Base-by-base conservation (phyloP, 2,888 invertebrate species). In the Dioctria linearis region DNA sequence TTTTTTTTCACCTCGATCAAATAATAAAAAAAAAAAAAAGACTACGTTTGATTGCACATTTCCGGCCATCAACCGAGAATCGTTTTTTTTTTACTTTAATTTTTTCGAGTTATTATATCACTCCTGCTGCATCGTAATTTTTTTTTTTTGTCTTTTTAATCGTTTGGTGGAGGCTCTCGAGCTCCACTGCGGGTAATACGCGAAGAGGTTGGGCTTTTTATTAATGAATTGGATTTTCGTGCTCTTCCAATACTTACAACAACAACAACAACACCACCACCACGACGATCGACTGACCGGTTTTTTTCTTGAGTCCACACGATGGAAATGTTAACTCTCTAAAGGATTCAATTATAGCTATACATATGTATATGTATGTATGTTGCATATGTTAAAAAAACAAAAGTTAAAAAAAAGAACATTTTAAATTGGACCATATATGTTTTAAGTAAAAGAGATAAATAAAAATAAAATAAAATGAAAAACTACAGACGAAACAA, bases 41-140 rank as follows among this genome's bases (percentile, higher is more conserved):
- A 25, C 51, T n/a, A 39, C 37, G 25, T 78, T 78, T 78, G 78
- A 78, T 78, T 78, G 57, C 78, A 66, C 78, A 78, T 78, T 78
- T 78, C 78, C 78, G 78, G 78, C 66, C 78, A 67, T 66, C 78
- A 66, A 66, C 42, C 11, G 11, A 65, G 42, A 37, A 73, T 61
- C 63, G 5, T 11, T 61, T 76, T 76, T 54, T 73, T 39, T 39
- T 54, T 9, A 9, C 61, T 57, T 54, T 46, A 40, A 42, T 39
- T 76, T 54, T 63, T 37, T 49, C 40, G 3, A 49, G 63, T 76
- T 76, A 76, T 76, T 76, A 76, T 76, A 76, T 76, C 76, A 76
- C 63, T 63, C 63, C 63, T 61, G 37, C 63, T 76, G 76, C 51
- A 63, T 61, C 63, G 39, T 63, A 49, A 46, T 61, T 25, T 63